These are phyloP conservation scores for Drosophila prolongata DNA, from an alignment of 2,888 invertebrate genomes.

Conservation along the genomic window DNA sequence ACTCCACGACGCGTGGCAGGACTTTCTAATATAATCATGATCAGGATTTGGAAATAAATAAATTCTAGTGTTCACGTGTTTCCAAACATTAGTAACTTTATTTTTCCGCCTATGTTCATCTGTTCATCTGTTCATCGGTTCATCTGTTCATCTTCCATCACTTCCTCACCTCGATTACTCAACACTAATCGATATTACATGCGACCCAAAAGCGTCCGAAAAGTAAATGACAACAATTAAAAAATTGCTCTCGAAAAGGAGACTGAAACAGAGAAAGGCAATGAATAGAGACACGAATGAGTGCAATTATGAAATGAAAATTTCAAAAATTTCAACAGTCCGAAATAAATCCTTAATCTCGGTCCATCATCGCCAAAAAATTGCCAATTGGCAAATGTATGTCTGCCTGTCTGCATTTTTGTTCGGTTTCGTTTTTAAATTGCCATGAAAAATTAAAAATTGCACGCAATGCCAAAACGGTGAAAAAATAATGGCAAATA, in stretches of 20 bases:
- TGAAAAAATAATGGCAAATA: slow-evolving; percentile 51
- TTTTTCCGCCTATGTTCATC: no score
- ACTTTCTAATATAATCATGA: slow-evolving; percentile 31
- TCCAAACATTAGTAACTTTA: no score
- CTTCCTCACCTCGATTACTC: neutral
- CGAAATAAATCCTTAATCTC: slow-evolving; percentile 52
- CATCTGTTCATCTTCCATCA: neutral
- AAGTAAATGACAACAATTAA: slow-evolving; percentile 52
- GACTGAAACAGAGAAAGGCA: slow-evolving; percentile 28
- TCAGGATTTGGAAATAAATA: slow-evolving; percentile 2
- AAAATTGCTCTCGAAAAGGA: slow-evolving; percentile 30
- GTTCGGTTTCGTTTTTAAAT: slow-evolving; percentile 37
- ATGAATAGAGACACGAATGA: slow-evolving; percentile 53
- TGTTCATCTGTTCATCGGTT: neutral
- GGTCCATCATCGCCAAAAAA: slow-evolving; percentile 36
- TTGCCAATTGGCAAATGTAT: slow-evolving; percentile 40
- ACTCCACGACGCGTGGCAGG: slow-evolving; percentile 6
- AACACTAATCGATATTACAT: slow-evolving; percentile 40
- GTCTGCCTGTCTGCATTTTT: slow-evolving; percentile 33
- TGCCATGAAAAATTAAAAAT: slow-evolving; percentile 72
- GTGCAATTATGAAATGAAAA: slow-evolving; percentile 57
- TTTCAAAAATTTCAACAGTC: slow-evolving; percentile 39
- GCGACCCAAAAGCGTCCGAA: slow-evolving; percentile 2
- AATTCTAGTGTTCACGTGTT: no score
- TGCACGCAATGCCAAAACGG: slow-evolving; percentile 70